Percentiles rank a stretch among this genome's conserved stretches.
phyloP scores from a whole-genome alignment of 1,140 invertebrate species.

The Drosophila novamexicana region DNA sequence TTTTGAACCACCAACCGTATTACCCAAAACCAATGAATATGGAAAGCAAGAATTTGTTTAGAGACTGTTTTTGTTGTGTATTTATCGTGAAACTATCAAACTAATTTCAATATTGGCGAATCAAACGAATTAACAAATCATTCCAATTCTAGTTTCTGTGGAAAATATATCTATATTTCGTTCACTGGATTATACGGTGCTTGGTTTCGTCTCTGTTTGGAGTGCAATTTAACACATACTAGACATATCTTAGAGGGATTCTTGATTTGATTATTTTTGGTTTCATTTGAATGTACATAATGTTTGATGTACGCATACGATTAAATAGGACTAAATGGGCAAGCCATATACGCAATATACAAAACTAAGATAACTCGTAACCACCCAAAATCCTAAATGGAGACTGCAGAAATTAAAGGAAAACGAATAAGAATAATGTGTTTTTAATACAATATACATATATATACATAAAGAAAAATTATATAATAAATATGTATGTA shows the following conservation, averaged over 20 bases:
- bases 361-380: constrained; percentile 80
- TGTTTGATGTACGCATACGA: constrained; percentile 30
- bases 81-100: neutral
- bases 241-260: constrained; percentile 60
- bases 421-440: constrained; percentile 65
- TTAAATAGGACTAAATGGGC: constrained; percentile 49
- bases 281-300: constrained; percentile 32
- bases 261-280: constrained; percentile 22
- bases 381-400: constrained; percentile 81
- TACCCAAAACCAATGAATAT: neutral
- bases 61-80: constrained; percentile 9
- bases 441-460: constrained; percentile 73
- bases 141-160: constrained; percentile 11
- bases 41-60: constrained; percentile 16
- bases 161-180: neutral
- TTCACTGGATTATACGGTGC: neutral
- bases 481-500: constrained; percentile 55
- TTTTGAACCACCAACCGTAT: constrained; percentile 3
- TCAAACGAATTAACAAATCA: constrained; percentile 1
- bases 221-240: constrained; percentile 38
- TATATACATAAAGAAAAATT: constrained; percentile 13
- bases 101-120: constrained; percentile 2
- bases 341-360: constrained; percentile 66
- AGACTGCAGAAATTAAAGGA: constrained; percentile 66
- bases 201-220: constrained; percentile 4